Evolutionary conservation across 2,797 vertebrate species (phyloP).

Genomic region (Kryptolebias ocellatus): DNA sequence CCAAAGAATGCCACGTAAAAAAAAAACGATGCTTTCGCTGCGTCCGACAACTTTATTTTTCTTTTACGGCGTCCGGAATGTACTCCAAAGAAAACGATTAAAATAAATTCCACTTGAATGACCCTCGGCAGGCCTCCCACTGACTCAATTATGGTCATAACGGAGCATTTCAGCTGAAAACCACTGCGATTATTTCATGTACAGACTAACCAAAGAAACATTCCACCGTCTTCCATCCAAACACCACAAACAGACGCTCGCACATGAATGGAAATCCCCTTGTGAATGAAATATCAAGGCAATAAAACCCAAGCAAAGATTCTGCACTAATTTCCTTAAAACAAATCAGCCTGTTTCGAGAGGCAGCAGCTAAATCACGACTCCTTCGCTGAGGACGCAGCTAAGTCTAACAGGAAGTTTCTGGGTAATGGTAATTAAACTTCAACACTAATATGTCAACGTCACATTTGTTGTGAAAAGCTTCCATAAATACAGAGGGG

Average conservation of each 20-base stretch:
- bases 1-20: not conserved
- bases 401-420: too few species aligned
- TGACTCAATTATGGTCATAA: conserved; percentile 45
- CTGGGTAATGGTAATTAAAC: too few species aligned
- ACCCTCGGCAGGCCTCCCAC: conserved; percentile 22
- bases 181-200: conserved; percentile 26
- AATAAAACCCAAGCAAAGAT: not conserved
- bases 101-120: conserved; percentile 20
- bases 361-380: too few species aligned
- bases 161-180: conserved; percentile 33
- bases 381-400: too few species aligned
- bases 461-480: too few species aligned
- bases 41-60: conserved; percentile 10
- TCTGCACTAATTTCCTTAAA: too few species aligned
- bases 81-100: conserved; percentile 12
- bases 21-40: not conserved
- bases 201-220: conserved; percentile 37
- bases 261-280: conserved; percentile 1
- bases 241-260: conserved; percentile 7
- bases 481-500: too few species aligned
- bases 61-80: conserved; percentile 14
- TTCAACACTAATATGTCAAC: too few species aligned
- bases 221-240: conserved; percentile 11
- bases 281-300: not conserved
- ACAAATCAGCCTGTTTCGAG: not conserved